These are phyloP conservation scores for Schrankia costaestrigalis DNA, from an alignment of 2,888 invertebrate genomes.

Conservation along the genomic window DNA sequence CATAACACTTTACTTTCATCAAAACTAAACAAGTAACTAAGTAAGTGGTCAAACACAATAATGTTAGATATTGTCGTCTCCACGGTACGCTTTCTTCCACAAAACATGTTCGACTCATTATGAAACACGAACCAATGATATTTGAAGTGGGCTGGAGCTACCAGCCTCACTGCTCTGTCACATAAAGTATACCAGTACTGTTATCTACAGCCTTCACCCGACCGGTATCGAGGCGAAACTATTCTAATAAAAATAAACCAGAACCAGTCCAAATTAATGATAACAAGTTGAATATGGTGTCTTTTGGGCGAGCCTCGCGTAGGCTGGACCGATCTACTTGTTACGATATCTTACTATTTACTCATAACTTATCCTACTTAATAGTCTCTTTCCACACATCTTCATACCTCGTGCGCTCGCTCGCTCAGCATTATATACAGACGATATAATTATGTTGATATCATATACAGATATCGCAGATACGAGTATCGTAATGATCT, in stretches of 20 bases:
- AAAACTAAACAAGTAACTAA: neutral
- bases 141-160: slow-evolving; percentile 59
- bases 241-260: slow-evolving; percentile 71
- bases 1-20: neutral
- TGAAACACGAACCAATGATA: slow-evolving; percentile 77
- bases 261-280: slow-evolving; percentile 71
- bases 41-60: neutral
- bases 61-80: slow-evolving; percentile 51
- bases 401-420: too few species aligned
- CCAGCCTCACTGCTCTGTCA: slow-evolving; percentile 34
- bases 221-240: slow-evolving; percentile 76
- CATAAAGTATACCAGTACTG: slow-evolving; percentile 75
- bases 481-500: too few species aligned
- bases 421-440: too few species aligned
- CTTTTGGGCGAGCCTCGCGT: slow-evolving; percentile 29
- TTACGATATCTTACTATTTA: slow-evolving; percentile 20
- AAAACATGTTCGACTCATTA: slow-evolving; percentile 75
- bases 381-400: slow-evolving; percentile 7
- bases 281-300: slow-evolving; percentile 49
- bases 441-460: too few species aligned
- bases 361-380: slow-evolving; percentile 27
- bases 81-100: slow-evolving; percentile 50
- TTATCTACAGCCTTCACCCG: slow-evolving; percentile 74
- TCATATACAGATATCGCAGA: too few species aligned
- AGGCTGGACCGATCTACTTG: slow-evolving; percentile 16